These are phyloP conservation scores for Hippopotamus amphibius DNA, from an alignment of 2,113 vertebrate species.

Conservation along the genomic window DNA sequence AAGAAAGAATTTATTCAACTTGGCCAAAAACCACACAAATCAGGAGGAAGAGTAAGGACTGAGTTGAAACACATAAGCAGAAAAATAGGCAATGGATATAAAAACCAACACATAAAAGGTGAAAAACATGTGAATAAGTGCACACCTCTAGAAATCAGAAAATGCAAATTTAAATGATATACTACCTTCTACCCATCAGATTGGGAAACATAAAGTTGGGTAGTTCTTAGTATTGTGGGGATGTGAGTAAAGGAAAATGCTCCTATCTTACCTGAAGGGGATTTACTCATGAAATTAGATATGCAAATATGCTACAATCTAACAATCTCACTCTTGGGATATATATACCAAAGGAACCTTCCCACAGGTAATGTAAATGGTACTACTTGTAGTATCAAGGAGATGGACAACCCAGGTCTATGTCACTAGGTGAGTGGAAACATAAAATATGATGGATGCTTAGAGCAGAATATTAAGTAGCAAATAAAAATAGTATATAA, in stretches of 20 bases:
- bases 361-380: background rate
- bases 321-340: background rate
- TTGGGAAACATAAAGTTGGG: background rate
- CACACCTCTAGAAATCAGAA: conserved; percentile 37
- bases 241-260: background rate
- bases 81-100: conserved; percentile 24
- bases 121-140: background rate
- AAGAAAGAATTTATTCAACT: background rate
- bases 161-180: background rate
- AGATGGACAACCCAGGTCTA: background rate
- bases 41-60: conserved; percentile 14
- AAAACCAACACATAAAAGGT: background rate
- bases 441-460: background rate
- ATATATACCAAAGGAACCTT: conserved; percentile 13
- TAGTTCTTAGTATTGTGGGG: background rate
- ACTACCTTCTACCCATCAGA: background rate
- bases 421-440: background rate
- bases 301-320: background rate
- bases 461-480: conserved; percentile 1
- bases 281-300: conserved; percentile 16
- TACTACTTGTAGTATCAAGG: background rate
- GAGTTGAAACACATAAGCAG: background rate
- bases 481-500: background rate
- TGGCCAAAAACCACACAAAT: conserved; percentile 21
- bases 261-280: background rate